Percentiles rank a stretch among this genome's conserved stretches.
Evolutionary conservation across 2,113 vertebrate species (phyloP).

Genomic region (Accipiter virgatus): DNA sequence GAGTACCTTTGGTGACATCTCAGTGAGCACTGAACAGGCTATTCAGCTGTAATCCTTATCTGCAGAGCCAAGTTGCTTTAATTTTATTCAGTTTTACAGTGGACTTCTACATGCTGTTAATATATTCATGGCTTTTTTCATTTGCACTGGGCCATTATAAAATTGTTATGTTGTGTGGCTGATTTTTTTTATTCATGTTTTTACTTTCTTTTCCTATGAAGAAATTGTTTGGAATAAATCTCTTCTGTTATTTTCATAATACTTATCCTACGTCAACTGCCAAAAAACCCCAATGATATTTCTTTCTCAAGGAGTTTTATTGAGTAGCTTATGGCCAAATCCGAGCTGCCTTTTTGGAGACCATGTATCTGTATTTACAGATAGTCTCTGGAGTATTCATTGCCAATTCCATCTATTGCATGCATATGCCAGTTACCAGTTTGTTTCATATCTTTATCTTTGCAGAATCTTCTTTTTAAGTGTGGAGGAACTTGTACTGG

Average conservation of each 20-base stretch:
- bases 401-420: background rate
- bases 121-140: background rate
- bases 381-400: background rate
- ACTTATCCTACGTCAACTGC: background rate
- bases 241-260: background rate
- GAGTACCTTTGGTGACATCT: background rate
- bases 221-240: background rate
- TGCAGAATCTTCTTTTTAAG: background rate
- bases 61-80: background rate
- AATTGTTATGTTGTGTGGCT: background rate
- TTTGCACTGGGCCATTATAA: background rate
- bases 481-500: background rate
- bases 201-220: background rate
- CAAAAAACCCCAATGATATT: background rate
- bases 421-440: background rate
- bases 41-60: background rate
- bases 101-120: background rate
- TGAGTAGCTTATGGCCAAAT: background rate
- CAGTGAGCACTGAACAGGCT: background rate
- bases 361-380: background rate
- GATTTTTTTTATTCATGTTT: background rate
- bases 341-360: background rate
- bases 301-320: background rate
- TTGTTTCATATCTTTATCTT: background rate
- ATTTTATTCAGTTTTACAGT: background rate